Base-by-base conservation (phyloP, 1,140 invertebrate genomes). In the Dreissena polymorpha region DNA sequence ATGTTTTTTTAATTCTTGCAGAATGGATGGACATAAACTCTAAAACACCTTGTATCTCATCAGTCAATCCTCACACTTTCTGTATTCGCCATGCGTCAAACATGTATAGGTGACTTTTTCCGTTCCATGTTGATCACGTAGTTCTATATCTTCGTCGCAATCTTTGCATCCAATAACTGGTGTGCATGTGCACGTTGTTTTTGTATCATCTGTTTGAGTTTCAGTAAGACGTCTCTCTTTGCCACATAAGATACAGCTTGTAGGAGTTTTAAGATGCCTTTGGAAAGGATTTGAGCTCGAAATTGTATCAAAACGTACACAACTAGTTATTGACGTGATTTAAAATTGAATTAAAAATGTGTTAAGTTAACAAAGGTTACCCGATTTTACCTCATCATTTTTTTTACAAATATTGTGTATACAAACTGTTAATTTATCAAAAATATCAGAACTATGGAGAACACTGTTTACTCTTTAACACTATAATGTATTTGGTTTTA, bases 41-140 rank as follows among this genome's bases (percentile, higher is more conserved):
- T 7, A 7, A 16, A 68, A 21, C 10, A 80, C 78, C 67, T 84
- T 84, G 23, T 78, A 71, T 49, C 75, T 10, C 13, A 84, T 53
- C 16, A 84, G 53, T 2, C 69, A 55, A 55, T 84, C 82, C 60
- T 84, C 74, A 78, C 77, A 84, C 16, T 29, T 23, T 25, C 82
- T 71, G 74, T 84, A 84, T 64, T 65, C 60, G 0, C 74, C 82
- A 27, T 84, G 82, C 0, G 39, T 50, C 3, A n/a, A 13, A 49
- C 80, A 83, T 7, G 12, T n/a, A 27, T 83, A 83, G 21, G 23
- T 12, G 2, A 73, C 39, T 18, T 18, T 25, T n/a, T 74, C 27
- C 16, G 74, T 39, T 23, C 64, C 63, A 18, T 50, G 14, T 10
- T 53, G 12, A 8, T 23, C 64, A 7, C 65, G 71, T n/a, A 14